phyloP scores from a whole-genome alignment of 2,888 invertebrate genomes.

The Eupithecia exiguata region DNA sequence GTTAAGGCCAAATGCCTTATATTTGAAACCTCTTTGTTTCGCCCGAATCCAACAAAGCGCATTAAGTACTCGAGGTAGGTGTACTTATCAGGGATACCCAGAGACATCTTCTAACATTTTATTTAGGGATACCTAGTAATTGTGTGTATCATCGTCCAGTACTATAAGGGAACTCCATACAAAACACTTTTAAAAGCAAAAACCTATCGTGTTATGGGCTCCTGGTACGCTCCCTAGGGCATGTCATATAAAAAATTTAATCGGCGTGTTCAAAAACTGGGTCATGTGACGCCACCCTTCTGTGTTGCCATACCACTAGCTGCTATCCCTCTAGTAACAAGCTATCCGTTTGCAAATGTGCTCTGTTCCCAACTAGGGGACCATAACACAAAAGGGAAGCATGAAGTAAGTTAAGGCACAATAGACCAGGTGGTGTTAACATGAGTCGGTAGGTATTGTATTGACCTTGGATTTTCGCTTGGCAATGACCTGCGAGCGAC shows the following conservation, averaged over 20 bases:
- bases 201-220: slow-evolving; percentile 13
- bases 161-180: background rate
- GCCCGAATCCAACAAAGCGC: slow-evolving; percentile 1
- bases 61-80: background rate
- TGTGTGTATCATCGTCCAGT: background rate
- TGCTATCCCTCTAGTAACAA: slow-evolving; percentile 22
- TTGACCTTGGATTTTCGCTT: slow-evolving; percentile 67
- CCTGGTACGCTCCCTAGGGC: slow-evolving; percentile 29
- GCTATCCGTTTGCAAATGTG: slow-evolving; percentile 15
- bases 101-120: background rate
- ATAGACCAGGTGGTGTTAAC: slow-evolving; percentile 40
- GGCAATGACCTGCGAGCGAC: slow-evolving; percentile 70
- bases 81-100: background rate
- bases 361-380: slow-evolving; percentile 21
- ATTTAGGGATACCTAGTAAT: background rate
- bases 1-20: slow-evolving; percentile 44
- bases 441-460: slow-evolving; percentile 48
- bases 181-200: background rate
- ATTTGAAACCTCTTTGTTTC: slow-evolving; percentile 35
- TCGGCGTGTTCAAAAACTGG: slow-evolving; percentile 30
- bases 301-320: slow-evolving; percentile 26
- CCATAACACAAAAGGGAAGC: slow-evolving; percentile 25
- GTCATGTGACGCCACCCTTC: slow-evolving; percentile 23
- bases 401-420: slow-evolving; percentile 25
- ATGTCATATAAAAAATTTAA: slow-evolving; percentile 24